Conservation (phyloP, 2,888 invertebrate species). For the Eupithecia dodoneata region DNA sequence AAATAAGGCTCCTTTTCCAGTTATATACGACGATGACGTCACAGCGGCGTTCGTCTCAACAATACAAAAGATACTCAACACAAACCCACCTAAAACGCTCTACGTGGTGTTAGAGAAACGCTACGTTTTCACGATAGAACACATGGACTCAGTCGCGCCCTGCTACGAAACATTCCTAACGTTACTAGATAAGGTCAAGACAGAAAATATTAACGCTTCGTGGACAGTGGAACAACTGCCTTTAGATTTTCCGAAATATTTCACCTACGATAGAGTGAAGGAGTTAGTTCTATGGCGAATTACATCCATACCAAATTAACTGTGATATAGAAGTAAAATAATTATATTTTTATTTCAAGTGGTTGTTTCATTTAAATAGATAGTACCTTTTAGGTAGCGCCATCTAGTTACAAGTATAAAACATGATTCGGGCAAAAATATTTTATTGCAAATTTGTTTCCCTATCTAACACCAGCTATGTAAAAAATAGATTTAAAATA, state of each 20-base stretch:
- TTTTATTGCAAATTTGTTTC: constrained; percentile 55
- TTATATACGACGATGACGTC: constrained; percentile 92
- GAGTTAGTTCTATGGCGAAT: constrained; percentile 91
- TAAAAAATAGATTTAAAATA: constrained; percentile 38
- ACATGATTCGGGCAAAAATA: constrained; percentile 26
- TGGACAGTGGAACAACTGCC: constrained; percentile 86
- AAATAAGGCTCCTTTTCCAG: constrained; percentile 76
- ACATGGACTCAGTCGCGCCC: constrained; percentile 92
- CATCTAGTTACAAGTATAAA: not conserved
- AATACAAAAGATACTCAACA: constrained; percentile 86
- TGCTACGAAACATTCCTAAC: constrained; percentile 93
- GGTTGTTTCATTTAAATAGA: constrained; percentile 21
- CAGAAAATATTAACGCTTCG: constrained; percentile 68
- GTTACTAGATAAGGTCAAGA: constrained; percentile 80
- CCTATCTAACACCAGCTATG: constrained; percentile 45
- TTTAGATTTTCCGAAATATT: constrained; percentile 91
- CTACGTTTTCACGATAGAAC: constrained; percentile 92
- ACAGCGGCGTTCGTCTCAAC: constrained; percentile 91
- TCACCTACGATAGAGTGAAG: constrained; percentile 91
- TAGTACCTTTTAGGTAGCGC: not conserved
- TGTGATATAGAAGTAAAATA: constrained; percentile 55
- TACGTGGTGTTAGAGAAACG: constrained; percentile 93
- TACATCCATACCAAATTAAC: constrained; percentile 62
- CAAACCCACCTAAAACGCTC: constrained; percentile 84
- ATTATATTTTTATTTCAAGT: constrained; percentile 38